A percentile compares a stretch with the other conserved stretches of the same genome.
Evolutionary conservation across 92 coral and sea anemone genomes (phyloP).

Genomic region (Paragorgia papillata): DNA sequence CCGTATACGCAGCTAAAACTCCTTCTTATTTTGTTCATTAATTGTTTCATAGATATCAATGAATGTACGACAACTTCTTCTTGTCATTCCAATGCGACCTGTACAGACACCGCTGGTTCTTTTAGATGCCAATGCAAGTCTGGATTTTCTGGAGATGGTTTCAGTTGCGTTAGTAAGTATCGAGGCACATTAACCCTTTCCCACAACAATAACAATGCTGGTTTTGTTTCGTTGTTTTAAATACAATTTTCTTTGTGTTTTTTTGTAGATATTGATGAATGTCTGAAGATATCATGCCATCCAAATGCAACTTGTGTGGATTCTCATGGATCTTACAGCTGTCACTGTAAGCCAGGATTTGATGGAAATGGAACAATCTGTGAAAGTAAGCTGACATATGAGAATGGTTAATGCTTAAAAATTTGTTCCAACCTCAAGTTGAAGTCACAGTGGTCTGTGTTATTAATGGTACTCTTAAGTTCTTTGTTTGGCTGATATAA

Average conservation of each 20-base stretch:
- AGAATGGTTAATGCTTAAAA: too few relatives aligned
- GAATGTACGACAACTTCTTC: slow-evolving; percentile 13
- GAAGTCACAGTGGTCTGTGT: too few relatives aligned
- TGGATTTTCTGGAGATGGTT: slow-evolving; percentile 22
- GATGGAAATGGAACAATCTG: slow-evolving; percentile 23
- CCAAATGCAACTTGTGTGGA: slow-evolving; percentile 8
- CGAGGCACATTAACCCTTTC: too few relatives aligned
- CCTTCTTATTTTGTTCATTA: too few relatives aligned
- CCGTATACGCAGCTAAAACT: too few relatives aligned
- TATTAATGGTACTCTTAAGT: too few relatives aligned
- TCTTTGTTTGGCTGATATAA: too few relatives aligned
- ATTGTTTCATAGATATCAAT: background rate
- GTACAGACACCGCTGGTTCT: slow-evolving; percentile 17
- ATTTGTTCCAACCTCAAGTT: too few relatives aligned
- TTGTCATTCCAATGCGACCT: slow-evolving; percentile 10
- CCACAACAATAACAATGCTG: background rate
- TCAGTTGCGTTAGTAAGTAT: background rate
- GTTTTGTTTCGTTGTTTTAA: background rate
- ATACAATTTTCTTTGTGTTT: background rate
- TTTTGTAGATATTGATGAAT: slow-evolving; percentile 4
- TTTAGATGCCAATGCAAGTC: background rate
- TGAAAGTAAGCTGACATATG: slow-evolving; percentile 10
- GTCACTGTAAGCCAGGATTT: slow-evolving; percentile 7
- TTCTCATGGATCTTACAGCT: background rate
- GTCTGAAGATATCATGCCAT: slow-evolving; percentile 5